Evolutionary conservation across 2,113 vertebrate species (phyloP), one percentile per base, ranked within the genome.

Genomic region (Zosterops hypoxanthus): DNA sequence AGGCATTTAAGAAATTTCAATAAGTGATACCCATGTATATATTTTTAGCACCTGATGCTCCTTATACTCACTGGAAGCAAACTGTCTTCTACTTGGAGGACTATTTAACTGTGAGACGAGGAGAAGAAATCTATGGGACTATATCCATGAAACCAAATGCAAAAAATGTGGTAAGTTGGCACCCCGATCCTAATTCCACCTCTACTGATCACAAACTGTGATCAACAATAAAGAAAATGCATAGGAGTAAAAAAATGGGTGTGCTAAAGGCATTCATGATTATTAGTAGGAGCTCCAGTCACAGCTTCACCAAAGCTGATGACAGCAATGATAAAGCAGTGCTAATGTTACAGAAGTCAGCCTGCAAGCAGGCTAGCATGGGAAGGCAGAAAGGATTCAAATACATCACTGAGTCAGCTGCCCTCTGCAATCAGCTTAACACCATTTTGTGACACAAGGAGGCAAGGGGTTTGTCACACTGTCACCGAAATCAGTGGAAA

Each of bases 41-140:
- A 5, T 66, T 88, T 93, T 55, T 92, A 99, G 99, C 99, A 90
- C 99, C 99, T 7, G 99, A 99, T 73, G 98, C 99, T 64, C 98
- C 99, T 9, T 99, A 99, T 95, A 99, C 99, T 52, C 99, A 99
- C 97, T 99, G 99, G 99, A 99, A 99, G 96, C 99, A 99, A 98
- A 99, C 99, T 0, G 99, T 99, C 65, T 99, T 99, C 98, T 99
- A 99, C 97, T 94, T 99, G 95, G 99, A 99, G 97, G 99, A 99
- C 82, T 99, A 99, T 94, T 97, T 99, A 96, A 99, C 99, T 12
- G 99, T 99, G 77, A 98, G 99, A 90, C 97, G 98, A 92, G 99
- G 99, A 86, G 99, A 99, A 94, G 99, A 99, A 95, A 98, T 99
- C n/a, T 98, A 96, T 19, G 99, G 99, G 76, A 99, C 98, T 65